Evolutionary conservation across 2,113 vertebrate genomes (phyloP), one percentile per base, ranked within the genome.

Genomic region (Gymnocephalus cernua): DNA sequence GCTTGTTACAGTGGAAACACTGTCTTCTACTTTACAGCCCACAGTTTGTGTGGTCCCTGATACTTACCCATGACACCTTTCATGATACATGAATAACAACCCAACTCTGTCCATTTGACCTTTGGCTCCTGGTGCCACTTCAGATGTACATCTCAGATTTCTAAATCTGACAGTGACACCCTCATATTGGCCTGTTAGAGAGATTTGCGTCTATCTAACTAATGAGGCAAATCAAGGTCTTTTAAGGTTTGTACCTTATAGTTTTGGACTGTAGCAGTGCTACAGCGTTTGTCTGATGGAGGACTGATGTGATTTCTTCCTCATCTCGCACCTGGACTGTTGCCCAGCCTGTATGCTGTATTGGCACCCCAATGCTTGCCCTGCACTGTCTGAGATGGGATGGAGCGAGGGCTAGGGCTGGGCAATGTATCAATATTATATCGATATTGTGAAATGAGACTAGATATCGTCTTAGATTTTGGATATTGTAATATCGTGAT

Each of bases 31-130:
- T 47, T 65, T 41, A 21, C 64, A 64, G 18, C 23, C 58, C 44
- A 29, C 35, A 72, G 58, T 56, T 74, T 86, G 75, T 86, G 80
- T 86, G 85, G 85, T 84, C 59, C 66, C 16, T 57, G 12, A 35
- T 48, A 12, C 47, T 50, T 78, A 27, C 16, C 10, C 51, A 38
- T 53, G 71, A 59, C 64, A 85, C 57, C 45, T 74, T 72, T 68
- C 71, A 29, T 63, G 75, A 48, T 11, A 64, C 27, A 75, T 75
- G 76, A 84, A 77, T 80, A 84, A 82, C 82, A 74, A 51, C 78
- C 63, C 41, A 70, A 56, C 48, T 67, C 66, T 75, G 68, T 77
- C 57, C 51, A 61, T 83, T 58, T 70, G 76, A 86, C 87, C 83
- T 74, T 67, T 79, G 74, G 1, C 72, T 58, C 48, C 23, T 6